These are phyloP conservation scores for Prietella phreatophila DNA, from an alignment of 2,113 vertebrate genomes.

Conservation along the genomic window DNA sequence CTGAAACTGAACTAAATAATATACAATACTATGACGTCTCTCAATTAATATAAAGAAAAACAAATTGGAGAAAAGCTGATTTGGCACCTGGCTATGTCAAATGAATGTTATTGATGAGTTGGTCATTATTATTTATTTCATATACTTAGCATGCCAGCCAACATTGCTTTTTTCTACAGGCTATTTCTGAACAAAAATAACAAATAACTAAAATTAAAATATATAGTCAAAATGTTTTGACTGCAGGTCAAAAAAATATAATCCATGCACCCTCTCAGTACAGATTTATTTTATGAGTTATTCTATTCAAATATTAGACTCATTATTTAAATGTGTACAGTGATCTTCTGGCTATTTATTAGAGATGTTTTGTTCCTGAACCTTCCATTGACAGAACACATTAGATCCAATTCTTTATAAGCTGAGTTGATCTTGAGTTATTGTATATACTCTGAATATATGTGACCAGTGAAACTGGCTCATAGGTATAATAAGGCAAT, in stretches of 20 bases:
- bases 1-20: background rate
- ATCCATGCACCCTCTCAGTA: background rate
- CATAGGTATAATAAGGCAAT: background rate
- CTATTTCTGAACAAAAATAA: background rate
- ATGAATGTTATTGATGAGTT: background rate
- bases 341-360: background rate
- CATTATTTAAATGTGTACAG: background rate
- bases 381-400: background rate
- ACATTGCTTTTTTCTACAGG: background rate
- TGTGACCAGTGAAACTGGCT: background rate
- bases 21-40: background rate
- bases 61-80: background rate
- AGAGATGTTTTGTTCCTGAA: background rate
- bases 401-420: background rate
- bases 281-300: background rate
- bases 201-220: background rate
- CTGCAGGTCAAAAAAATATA: background rate
- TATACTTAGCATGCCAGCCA: background rate
- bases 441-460: background rate
- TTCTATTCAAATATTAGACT: background rate
- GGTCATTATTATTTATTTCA: background rate
- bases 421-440: background rate
- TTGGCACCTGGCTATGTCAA: background rate
- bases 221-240: no score
- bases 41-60: background rate